Percentiles rank a stretch among this genome's conserved stretches.
These are phyloP conservation scores for Drosophila macrospina DNA, from an alignment of 2,888 invertebrate species.

Conservation along the genomic window DNA sequence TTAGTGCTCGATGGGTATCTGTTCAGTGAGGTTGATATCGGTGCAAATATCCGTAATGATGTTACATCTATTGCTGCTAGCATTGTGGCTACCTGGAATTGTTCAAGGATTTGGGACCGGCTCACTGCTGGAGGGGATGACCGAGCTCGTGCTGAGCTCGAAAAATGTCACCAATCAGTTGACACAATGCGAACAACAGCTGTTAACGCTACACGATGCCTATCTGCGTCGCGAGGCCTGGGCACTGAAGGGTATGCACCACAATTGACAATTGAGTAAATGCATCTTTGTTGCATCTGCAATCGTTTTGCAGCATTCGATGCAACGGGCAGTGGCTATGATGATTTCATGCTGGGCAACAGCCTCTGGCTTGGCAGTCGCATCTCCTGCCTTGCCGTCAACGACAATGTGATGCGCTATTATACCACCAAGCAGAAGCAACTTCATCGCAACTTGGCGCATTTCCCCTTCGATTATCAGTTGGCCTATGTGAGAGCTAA, in stretches of 20 bases:
- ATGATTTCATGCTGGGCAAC: constrained; percentile 48
- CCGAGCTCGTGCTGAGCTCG: not conserved
- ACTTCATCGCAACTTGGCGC: constrained; percentile 30
- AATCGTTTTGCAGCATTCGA: constrained; percentile 44
- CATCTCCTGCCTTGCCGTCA: constrained; percentile 38
- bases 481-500: constrained; percentile 47
- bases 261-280: too few species aligned
- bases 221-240: constrained; percentile 25
- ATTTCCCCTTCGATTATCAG: constrained; percentile 49
- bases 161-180: not conserved
- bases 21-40: not conserved
- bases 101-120: constrained; percentile 1
- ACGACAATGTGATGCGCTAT: constrained; percentile 22
- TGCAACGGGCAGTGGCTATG: constrained; percentile 51
- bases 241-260: constrained; percentile 53
- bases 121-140: constrained; percentile 41
- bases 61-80: constrained; percentile 2
- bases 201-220: constrained; percentile 26
- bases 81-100: not conserved
- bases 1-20: not conserved
- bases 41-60: not conserved
- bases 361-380: constrained; percentile 52
- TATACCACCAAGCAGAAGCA: constrained; percentile 3
- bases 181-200: constrained; percentile 38
- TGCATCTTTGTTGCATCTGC: not conserved